These are phyloP conservation scores for Zapus hudsonius DNA, from an alignment of 2,113 vertebrate species.

Conservation along the genomic window DNA sequence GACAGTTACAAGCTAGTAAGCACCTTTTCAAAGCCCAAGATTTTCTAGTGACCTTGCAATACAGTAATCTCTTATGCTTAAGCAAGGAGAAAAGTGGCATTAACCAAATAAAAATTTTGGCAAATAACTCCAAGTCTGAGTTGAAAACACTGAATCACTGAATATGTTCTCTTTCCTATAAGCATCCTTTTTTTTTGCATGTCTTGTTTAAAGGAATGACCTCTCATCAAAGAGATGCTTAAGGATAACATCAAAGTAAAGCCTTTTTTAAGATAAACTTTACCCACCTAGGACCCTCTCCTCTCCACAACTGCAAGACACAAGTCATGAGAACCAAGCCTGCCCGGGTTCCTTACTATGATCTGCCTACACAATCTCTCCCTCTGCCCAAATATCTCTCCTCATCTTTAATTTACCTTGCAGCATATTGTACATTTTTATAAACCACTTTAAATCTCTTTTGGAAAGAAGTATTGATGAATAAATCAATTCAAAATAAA, in stretches of 20 bases:
- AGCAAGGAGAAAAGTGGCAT: background rate
- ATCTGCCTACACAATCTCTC: background rate
- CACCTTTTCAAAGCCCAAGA: background rate
- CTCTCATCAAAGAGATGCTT: background rate
- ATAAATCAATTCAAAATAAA: constrained; percentile 66
- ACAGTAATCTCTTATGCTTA: background rate
- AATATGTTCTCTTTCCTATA: background rate
- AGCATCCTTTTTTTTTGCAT: background rate
- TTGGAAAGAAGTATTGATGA: constrained; percentile 52
- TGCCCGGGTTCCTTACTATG: background rate
- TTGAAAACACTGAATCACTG: background rate
- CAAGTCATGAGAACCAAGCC: background rate
- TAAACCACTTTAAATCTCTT: constrained; percentile 60
- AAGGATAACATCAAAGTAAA: background rate
- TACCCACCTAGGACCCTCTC: background rate
- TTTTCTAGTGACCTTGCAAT: background rate
- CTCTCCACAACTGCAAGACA: background rate
- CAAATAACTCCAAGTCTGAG: background rate
- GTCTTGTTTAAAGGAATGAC: background rate
- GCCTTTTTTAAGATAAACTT: background rate
- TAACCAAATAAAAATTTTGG: background rate
- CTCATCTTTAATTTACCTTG: constrained; percentile 61
- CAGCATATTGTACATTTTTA: constrained; percentile 21
- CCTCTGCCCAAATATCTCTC: background rate
- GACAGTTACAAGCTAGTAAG: background rate